A percentile compares a stretch with the other conserved stretches of the same genome.
Evolutionary conservation across 2,113 vertebrate genomes (phyloP).

Genomic region (Hippocampus guttulatus): DNA sequence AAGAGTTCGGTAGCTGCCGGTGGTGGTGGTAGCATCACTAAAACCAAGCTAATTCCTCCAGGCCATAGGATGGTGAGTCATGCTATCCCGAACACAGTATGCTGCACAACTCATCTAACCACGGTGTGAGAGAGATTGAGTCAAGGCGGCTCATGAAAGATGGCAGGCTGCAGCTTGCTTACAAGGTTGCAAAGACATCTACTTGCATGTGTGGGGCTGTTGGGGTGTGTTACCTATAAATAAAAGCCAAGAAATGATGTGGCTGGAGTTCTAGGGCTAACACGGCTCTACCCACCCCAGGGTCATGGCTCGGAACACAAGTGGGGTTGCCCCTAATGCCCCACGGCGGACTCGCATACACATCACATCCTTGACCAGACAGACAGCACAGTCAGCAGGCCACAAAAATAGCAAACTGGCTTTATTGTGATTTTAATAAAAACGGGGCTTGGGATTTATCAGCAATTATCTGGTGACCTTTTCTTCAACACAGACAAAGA

Average conservation of each 20-base stretch:
- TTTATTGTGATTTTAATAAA: constrained; percentile 35
- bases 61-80: constrained; percentile 54
- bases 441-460: constrained; percentile 39
- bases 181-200: constrained; percentile 58
- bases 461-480: constrained; percentile 24
- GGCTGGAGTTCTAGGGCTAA: constrained; percentile 42
- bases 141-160: constrained; percentile 58
- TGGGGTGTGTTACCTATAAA: constrained; percentile 58
- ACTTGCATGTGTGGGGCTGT: constrained; percentile 53
- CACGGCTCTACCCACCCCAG: constrained; percentile 50
- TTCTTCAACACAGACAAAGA: constrained; percentile 29
- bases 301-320: constrained; percentile 31
- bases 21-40: constrained; percentile 33
- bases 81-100: constrained; percentile 29
- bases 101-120: constrained; percentile 39
- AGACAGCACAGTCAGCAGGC: constrained; percentile 28
- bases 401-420: constrained; percentile 41
- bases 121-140: constrained; percentile 43
- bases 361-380: constrained; percentile 29
- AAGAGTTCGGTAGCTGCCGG: constrained; percentile 45
- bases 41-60: constrained; percentile 49
- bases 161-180: constrained; percentile 62
- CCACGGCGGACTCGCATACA: constrained; percentile 49
- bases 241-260: constrained; percentile 54
- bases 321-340: constrained; percentile 29